phyloP scores from a whole-genome alignment of 2,113 vertebrate genomes.

The Sphyrna mokarran region DNA sequence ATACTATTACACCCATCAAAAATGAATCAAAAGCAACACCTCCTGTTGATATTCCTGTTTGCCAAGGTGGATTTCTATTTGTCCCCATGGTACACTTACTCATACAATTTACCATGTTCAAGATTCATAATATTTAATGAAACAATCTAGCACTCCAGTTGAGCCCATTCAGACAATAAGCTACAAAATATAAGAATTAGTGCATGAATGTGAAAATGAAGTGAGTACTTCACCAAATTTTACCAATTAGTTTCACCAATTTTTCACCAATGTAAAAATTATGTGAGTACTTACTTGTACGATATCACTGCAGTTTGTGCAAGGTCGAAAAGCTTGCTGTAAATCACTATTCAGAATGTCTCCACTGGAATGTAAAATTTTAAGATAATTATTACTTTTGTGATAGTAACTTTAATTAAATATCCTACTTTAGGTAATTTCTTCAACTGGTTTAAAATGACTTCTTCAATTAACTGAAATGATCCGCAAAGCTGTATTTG shows the following conservation, averaged over 20 bases:
- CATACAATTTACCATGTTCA: not conserved
- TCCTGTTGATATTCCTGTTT: not conserved
- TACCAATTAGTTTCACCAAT: too few relatives aligned
- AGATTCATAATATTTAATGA: not conserved
- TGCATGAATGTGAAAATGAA: not conserved
- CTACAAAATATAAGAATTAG: not conserved
- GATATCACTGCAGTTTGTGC: not conserved
- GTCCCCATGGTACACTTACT: not conserved
- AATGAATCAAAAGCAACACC: not conserved
- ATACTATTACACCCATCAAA: not conserved
- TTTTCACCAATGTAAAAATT: not conserved
- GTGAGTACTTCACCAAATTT: not conserved
- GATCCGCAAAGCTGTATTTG: not conserved
- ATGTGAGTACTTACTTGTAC: conserved; percentile 17
- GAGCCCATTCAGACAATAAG: not conserved
- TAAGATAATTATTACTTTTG: not conserved
- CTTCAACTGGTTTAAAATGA: not conserved
- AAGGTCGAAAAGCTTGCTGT: not conserved
- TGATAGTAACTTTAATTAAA: not conserved
- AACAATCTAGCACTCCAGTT: not conserved
- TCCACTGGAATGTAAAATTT: conserved; percentile 18
- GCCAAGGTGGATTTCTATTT: too few relatives aligned
- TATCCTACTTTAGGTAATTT: not conserved
- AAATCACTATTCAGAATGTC: conserved; percentile 9
- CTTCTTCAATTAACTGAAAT: not conserved